Evolutionary conservation across 2,797 vertebrate genomes (phyloP).

Genomic region (Chiroxiphia lanceolata): DNA sequence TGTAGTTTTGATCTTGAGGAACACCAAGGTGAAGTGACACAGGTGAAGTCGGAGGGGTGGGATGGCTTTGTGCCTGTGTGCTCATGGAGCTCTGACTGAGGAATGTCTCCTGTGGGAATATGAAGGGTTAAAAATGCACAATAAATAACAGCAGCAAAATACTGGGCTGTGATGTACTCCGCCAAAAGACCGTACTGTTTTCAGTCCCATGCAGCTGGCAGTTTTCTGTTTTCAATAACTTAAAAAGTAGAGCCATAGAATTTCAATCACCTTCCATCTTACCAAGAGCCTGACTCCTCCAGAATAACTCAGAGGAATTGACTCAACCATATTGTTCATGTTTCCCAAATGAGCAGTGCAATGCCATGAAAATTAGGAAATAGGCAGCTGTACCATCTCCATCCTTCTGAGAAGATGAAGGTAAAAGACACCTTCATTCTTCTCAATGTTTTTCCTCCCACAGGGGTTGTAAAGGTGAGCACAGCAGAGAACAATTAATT

Average conservation of each 20-base stretch:
- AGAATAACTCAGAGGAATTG: slow-evolving; percentile 45
- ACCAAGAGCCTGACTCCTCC: slow-evolving; percentile 7
- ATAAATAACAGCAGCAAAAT: slow-evolving; percentile 10
- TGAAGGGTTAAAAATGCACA: slow-evolving; percentile 12
- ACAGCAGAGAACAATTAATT: background rate
- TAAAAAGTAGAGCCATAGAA: slow-evolving; percentile 45
- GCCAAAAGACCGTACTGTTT: background rate
- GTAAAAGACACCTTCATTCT: slow-evolving; percentile 60
- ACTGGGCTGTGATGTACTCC: background rate
- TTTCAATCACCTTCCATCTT: slow-evolving; percentile 62
- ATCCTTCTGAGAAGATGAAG: slow-evolving; percentile 52
- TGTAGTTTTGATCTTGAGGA: background rate
- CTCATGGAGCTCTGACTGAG: background rate
- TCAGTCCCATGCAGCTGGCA: slow-evolving; percentile 27
- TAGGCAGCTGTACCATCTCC: slow-evolving; percentile 37
- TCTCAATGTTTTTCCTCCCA: slow-evolving; percentile 9
- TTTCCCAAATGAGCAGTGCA: slow-evolving; percentile 68
- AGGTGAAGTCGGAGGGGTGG: background rate
- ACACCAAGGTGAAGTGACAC: background rate
- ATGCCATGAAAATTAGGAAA: slow-evolving; percentile 57
- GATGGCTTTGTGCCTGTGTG: background rate
- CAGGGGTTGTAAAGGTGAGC: slow-evolving; percentile 7
- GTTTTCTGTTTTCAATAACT: slow-evolving; percentile 62
- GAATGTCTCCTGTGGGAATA: background rate
- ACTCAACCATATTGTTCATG: slow-evolving; percentile 57